Base-by-base conservation (phyloP, 2,797 vertebrate genomes). In the Neostethus bicornis region DNA sequence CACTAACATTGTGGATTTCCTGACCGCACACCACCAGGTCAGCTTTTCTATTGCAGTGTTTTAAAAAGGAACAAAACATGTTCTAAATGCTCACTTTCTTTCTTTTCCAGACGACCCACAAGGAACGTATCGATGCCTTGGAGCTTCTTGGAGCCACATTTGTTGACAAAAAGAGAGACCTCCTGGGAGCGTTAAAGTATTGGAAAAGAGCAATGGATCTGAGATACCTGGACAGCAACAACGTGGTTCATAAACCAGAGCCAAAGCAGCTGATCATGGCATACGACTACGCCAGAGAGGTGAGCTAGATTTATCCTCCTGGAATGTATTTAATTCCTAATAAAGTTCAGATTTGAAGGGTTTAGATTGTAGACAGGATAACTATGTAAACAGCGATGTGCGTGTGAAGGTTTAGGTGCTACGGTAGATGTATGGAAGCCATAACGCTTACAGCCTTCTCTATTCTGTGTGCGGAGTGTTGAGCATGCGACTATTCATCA, bases 161-260 rank as follows among this genome's bases (percentile, higher is more conserved):
- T 65, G 96, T 99, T 48, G 97, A 99, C 84, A 99, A 99, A 80
- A 99, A 99, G 78, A 90, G 97, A 79, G 97, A 99, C 87, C 90
- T 99, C 7, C 92, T 99, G 13, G 96, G 96, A 47, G 97, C 97
- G 56, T 90, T 99, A 76, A 98, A 98, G 79, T 99, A 98, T 78
- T 99, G 97, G 97, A 98, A 97, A 80, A 90, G 93, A 91, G 97
- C 96, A 70, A 98, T 99, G 97, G 96, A 98, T 70, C 92, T 99
- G 87, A 92, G 97, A 66, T 94, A 96, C 86, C 91, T 87, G 37
- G 96, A 99, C 53, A 90, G 91, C 75, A 94, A 89, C 91, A 93
- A 91, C 70, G 53, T 96, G 53, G 87, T 96, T 49, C 90, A 88
- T 64, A 99, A 99, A 85, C 92, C 92, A 1, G 94, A 95, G 61